Evolutionary conservation across 2,113 vertebrate genomes (phyloP).

Genomic region (Brachyhypopomus gauderio): DNA sequence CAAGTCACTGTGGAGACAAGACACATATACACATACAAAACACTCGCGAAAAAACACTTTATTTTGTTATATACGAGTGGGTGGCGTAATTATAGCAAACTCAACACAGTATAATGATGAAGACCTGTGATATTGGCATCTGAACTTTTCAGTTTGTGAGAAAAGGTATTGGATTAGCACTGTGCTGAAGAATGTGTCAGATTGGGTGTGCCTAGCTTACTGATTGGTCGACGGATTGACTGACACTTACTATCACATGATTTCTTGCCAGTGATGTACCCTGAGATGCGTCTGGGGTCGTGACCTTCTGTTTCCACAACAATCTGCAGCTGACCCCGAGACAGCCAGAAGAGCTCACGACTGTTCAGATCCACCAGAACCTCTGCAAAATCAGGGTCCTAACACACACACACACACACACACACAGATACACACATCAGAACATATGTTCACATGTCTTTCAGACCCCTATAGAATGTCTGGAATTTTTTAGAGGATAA

Average conservation of each 20-base stretch:
- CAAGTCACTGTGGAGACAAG: constrained; percentile 12
- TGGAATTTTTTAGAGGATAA: constrained; percentile 1
- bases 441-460: neutral
- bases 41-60: constrained; percentile 5
- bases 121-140: neutral
- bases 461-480: neutral
- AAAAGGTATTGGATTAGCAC: no score
- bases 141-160: constrained; percentile 18
- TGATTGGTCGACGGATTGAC: neutral
- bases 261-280: constrained; percentile 84
- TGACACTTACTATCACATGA: constrained; percentile 90
- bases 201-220: no score
- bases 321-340: constrained; percentile 87
- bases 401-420: constrained; percentile 37
- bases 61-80: neutral
- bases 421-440: constrained; percentile 33
- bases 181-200: no score
- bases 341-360: constrained; percentile 89
- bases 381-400: constrained; percentile 92
- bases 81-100: neutral
- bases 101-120: constrained; percentile 1
- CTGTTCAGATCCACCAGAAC: constrained; percentile 86
- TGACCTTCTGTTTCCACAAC: constrained; percentile 76
- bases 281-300: constrained; percentile 75
- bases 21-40: constrained; percentile 6